Conservation (phyloP, 1,140 invertebrate genomes). For the Penaeus indicus region DNA sequence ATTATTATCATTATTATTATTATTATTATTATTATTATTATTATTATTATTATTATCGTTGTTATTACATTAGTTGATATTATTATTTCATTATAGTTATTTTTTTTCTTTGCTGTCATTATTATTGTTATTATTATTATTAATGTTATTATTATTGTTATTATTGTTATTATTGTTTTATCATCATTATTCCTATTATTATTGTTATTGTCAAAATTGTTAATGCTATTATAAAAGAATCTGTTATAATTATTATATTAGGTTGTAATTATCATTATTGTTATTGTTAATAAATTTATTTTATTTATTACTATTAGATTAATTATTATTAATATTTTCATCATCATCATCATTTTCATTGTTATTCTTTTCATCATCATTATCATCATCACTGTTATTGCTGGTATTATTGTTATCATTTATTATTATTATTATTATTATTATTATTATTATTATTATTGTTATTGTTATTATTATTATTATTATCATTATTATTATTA, state of each 20-base stretch:
- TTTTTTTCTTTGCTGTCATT: neutral
- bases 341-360: no score
- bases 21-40: neutral
- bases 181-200: neutral
- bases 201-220: neutral
- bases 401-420: no score
- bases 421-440: no score
- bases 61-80: neutral
- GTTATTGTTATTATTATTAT: no score
- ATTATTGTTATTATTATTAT: neutral
- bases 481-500: no score
- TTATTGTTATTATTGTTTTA: neutral
- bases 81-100: neutral
- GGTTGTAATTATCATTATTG: neutral
- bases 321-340: no score
- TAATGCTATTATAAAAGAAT: neutral
- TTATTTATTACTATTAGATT: no score
- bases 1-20: neutral
- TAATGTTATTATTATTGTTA: neutral
- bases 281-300: neutral
- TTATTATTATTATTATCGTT: neutral
- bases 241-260: neutral
- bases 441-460: no score
- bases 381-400: no score
- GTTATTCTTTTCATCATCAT: no score